These are phyloP conservation scores for Limanda limanda DNA, from an alignment of 2,113 vertebrate species.

Conservation along the genomic window DNA sequence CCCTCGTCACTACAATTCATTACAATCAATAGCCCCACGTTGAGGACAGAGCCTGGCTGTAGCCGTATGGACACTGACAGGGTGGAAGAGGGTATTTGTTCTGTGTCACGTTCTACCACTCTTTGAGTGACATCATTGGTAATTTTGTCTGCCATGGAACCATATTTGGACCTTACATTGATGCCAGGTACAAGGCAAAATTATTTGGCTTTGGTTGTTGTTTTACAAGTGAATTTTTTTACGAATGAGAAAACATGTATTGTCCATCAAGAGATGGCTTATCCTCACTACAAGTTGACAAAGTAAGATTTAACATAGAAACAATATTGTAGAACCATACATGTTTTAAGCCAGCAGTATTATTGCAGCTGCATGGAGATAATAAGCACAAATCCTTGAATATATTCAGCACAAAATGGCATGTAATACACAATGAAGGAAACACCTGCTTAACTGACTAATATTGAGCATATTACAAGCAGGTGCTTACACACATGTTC, in stretches of 20 bases:
- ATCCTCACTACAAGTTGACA: too few relatives aligned
- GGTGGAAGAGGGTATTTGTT: neutral
- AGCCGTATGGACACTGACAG: neutral
- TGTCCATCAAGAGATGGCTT: too few relatives aligned
- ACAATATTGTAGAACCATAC: too few relatives aligned
- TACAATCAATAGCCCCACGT: neutral
- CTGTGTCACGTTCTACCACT: neutral
- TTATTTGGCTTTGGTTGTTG: too few relatives aligned
- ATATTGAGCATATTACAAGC: conserved; percentile 18
- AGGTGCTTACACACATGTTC: conserved; percentile 54
- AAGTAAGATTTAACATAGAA: too few relatives aligned
- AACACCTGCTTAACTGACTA: conserved; percentile 55
- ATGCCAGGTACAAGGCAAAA: too few relatives aligned
- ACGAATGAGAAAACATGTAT: too few relatives aligned
- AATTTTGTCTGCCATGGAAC: neutral
- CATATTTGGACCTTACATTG: neutral
- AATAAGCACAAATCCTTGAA: neutral
- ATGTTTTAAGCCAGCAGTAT: neutral
- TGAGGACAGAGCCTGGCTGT: neutral
- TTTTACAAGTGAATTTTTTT: too few relatives aligned
- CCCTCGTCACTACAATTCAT: neutral
- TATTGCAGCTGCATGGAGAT: conserved; percentile 2
- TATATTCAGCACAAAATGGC: conserved; percentile 7
- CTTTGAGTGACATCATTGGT: neutral
- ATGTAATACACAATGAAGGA: conserved; percentile 21